Conservation (phyloP, 2,797 vertebrate species). For the Falco peregrinus region DNA sequence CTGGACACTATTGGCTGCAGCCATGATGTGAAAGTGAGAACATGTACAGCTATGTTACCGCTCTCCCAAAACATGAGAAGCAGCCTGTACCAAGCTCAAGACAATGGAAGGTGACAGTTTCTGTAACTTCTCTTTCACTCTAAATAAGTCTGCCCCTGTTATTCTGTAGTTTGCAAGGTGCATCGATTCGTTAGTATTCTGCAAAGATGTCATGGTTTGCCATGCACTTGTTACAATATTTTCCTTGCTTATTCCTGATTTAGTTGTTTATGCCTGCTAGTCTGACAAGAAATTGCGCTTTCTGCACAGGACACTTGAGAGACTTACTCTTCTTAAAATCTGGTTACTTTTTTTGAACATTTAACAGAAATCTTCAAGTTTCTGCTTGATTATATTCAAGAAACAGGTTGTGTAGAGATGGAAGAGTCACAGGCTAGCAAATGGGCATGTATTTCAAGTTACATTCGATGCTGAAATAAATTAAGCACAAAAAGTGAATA, state of each 20-base stretch:
- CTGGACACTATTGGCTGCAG: not conserved
- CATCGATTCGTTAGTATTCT: not conserved
- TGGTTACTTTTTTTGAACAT: not conserved
- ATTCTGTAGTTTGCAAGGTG: not conserved
- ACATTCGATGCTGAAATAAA: not conserved
- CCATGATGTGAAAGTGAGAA: not conserved
- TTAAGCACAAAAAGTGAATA: not conserved
- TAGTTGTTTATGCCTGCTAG: not conserved
- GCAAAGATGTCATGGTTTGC: not conserved
- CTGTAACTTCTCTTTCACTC: not conserved
- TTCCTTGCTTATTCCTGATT: not conserved
- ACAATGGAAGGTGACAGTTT: not conserved
- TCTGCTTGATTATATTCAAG: not conserved
- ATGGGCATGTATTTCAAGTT: not conserved
- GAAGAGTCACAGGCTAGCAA: not conserved
- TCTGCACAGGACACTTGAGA: not conserved
- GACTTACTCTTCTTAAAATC: not conserved
- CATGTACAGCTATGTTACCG: not conserved
- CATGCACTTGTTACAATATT: not conserved
- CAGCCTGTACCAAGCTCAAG: not conserved
- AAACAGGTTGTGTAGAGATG: not conserved
- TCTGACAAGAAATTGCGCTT: not conserved
- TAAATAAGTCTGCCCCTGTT: not conserved
- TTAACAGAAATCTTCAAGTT: not conserved
- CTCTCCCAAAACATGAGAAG: not conserved